Conservation (phyloP, 2,113 vertebrate species). For the Seriola aureovittata region DNA sequence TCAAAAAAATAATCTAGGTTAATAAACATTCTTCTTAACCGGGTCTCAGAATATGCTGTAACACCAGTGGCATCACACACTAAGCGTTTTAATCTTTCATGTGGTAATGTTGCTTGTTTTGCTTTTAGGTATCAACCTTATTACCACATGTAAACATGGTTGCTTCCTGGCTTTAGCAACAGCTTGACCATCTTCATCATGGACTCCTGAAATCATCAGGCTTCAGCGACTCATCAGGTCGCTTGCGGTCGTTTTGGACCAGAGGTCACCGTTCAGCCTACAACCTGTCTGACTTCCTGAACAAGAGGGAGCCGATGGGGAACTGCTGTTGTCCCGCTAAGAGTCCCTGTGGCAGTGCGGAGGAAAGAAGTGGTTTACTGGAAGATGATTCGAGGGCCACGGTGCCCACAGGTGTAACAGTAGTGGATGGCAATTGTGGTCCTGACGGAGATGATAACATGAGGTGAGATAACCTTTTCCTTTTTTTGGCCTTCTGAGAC, state of each 20-base stretch:
- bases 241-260: conserved; percentile 26
- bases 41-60: background rate
- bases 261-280: conserved; percentile 31
- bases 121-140: background rate
- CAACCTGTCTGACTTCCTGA: conserved; percentile 32
- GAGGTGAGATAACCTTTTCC: conserved; percentile 53
- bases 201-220: conserved; percentile 58
- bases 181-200: conserved; percentile 43
- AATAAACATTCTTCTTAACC: background rate
- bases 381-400: conserved; percentile 51
- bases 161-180: conserved; percentile 18
- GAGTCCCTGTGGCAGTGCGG: conserved; percentile 66
- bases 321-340: conserved; percentile 72
- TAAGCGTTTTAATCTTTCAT: background rate
- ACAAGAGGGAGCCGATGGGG: conserved; percentile 80
- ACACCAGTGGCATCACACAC: background rate
- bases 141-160: background rate
- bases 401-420: conserved; percentile 16
- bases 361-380: conserved; percentile 79
- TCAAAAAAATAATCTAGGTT: background rate
- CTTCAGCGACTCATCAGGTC: conserved; percentile 49
- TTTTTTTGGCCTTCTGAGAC: background rate
- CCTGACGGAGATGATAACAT: conserved; percentile 31
- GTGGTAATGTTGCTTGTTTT: background rate
- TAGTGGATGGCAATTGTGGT: conserved; percentile 34